These are phyloP conservation scores for Riptortus pedestris DNA, from an alignment of 1,140 invertebrate genomes.

Conservation along the genomic window DNA sequence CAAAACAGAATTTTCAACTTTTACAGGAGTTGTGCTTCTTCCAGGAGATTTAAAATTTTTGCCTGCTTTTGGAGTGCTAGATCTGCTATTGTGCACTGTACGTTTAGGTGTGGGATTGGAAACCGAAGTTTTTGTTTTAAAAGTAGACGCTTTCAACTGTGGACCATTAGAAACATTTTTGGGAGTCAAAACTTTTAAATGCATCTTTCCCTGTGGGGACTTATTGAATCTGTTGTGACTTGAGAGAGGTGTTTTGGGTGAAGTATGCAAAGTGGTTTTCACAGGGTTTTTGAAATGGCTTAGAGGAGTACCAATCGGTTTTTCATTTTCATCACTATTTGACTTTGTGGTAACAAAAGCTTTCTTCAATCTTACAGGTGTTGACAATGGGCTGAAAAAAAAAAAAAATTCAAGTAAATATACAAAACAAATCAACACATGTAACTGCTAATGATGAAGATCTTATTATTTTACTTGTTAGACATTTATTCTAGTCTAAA, in stretches of 20 bases:
- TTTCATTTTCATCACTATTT: constrained; percentile 1
- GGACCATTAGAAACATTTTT: not conserved
- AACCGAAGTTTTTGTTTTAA: not conserved
- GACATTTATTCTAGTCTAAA: not conserved
- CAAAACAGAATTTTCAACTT: constrained; percentile 2
- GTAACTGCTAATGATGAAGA: not conserved
- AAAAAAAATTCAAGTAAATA: not conserved
- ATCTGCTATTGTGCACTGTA: not conserved
- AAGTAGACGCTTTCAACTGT: not conserved
- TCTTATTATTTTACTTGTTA: not conserved
- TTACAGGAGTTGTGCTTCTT: not conserved
- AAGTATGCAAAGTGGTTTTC: not conserved
- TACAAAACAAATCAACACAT: not conserved
- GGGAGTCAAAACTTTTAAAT: not conserved
- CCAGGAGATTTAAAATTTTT: not conserved
- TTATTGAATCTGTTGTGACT: not conserved
- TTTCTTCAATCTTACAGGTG: not conserved
- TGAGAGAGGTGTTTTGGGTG: not conserved
- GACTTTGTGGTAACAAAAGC: not conserved
- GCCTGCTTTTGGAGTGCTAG: not conserved
- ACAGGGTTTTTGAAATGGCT: not conserved
- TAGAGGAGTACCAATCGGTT: not conserved
- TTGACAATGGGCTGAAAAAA: not conserved
- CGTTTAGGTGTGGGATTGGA: not conserved
- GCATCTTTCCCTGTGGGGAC: not conserved